A percentile compares a stretch with the other conserved stretches of the same genome.
These are phyloP conservation scores for Lytechinus variegatus DNA, from an alignment of 35 echinoderm and acorn worm genomes.

Conservation along the genomic window DNA sequence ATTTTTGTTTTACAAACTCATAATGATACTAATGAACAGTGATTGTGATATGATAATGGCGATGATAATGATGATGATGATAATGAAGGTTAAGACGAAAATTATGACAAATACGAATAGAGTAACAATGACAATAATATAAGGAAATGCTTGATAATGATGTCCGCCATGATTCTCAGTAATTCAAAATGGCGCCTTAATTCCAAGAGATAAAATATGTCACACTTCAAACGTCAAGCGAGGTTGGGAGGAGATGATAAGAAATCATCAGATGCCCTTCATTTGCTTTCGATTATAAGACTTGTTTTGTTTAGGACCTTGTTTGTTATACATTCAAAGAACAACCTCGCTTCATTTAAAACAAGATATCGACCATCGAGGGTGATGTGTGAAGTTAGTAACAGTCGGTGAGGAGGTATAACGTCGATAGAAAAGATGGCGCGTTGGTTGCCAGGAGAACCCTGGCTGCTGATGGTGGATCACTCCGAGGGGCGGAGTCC, in stretches of 20 bases:
- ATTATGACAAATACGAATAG: too few species aligned
- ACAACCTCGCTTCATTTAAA: background rate
- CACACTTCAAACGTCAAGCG: background rate
- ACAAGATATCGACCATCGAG: background rate
- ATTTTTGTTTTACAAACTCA: too few species aligned
- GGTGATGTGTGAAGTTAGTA: background rate
- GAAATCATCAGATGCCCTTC: background rate
- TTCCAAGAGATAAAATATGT: too few species aligned
- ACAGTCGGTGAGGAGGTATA: background rate
- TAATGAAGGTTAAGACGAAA: too few species aligned
- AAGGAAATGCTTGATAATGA: too few species aligned
- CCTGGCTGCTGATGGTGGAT: background rate
- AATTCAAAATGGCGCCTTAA: too few species aligned
- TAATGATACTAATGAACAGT: too few species aligned
- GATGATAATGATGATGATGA: too few species aligned
- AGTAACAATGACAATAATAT: too few species aligned
- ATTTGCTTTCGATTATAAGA: background rate
- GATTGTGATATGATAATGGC: too few species aligned
- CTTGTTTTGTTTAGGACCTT: conserved; percentile 1
- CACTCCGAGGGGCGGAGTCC: background rate
- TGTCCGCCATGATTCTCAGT: too few species aligned
- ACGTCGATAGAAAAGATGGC: background rate
- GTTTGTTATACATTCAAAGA: background rate
- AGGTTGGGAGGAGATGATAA: background rate
- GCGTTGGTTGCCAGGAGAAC: background rate